These are phyloP conservation scores for Euproctis similis DNA, from an alignment of 2,888 invertebrate species.

Conservation along the genomic window DNA sequence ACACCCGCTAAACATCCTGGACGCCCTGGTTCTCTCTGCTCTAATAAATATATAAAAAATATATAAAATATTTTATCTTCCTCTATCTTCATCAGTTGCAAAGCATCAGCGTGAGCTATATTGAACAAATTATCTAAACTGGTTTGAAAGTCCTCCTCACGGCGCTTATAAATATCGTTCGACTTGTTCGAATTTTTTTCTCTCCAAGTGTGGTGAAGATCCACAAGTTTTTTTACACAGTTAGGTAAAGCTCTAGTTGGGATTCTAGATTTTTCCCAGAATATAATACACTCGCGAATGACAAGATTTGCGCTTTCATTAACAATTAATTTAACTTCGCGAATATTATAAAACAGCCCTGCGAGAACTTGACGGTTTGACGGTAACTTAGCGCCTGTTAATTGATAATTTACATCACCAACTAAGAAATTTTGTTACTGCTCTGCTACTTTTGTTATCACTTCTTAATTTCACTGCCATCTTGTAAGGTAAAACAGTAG, in stretches of 20 bases:
- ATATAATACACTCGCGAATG: conserved; percentile 26
- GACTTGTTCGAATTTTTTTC: conserved; percentile 3
- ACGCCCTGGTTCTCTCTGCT: too few relatives aligned
- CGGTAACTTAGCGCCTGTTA: too few relatives aligned
- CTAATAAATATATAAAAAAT: too few relatives aligned
- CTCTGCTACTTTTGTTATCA: conserved; percentile 9
- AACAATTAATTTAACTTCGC: too few relatives aligned
- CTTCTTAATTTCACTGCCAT: conserved; percentile 5
- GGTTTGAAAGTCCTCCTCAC: conserved; percentile 1
- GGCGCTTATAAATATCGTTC: background rate
- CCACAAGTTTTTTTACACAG: conserved; percentile 19
- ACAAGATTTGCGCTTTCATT: conserved; percentile 16
- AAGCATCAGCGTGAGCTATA: background rate
- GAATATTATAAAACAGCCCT: too few relatives aligned
- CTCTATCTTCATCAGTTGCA: conserved; percentile 2
- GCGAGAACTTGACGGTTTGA: too few relatives aligned
- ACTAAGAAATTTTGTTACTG: conserved; percentile 12
- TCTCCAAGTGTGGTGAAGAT: conserved; percentile 31
- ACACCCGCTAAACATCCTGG: too few relatives aligned
- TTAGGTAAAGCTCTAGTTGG: conserved; percentile 9
- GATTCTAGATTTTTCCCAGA: conserved; percentile 28
- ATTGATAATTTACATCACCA: conserved; percentile 9
- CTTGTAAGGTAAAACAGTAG: background rate
- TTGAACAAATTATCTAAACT: conserved; percentile 4
- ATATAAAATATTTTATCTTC: too few relatives aligned